Evolutionary conservation across 2,888 invertebrate species (phyloP).

Genomic region (Drosophila neotestacea): DNA sequence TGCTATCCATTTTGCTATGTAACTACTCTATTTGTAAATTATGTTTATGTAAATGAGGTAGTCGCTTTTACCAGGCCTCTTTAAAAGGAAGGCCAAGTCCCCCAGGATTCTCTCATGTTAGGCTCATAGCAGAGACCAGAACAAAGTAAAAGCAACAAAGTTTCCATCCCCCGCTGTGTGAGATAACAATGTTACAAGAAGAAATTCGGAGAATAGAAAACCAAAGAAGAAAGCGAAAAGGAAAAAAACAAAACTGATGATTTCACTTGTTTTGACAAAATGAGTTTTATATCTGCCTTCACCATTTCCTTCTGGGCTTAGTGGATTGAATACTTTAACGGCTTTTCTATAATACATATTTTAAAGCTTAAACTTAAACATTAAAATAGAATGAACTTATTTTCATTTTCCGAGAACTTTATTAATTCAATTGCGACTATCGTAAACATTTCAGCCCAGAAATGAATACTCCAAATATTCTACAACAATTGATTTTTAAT

Average conservation of each 20-base stretch:
- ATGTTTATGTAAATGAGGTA: conserved; percentile 81
- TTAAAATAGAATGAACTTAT: not conserved
- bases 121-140: conserved; percentile 23
- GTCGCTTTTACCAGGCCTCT: conserved; percentile 50
- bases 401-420: not conserved
- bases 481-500: conserved; percentile 51
- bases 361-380: conserved; percentile 34
- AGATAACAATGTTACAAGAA: conserved; percentile 53
- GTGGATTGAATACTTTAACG: conserved; percentile 19
- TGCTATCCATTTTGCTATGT: conserved; percentile 56
- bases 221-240: conserved; percentile 10
- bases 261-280: conserved; percentile 74
- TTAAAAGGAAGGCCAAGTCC: conserved; percentile 43
- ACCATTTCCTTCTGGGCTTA: conserved; percentile 12
- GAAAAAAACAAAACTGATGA: conserved; percentile 69
- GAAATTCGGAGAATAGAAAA: conserved; percentile 10
- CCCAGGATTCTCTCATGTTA: conserved; percentile 34
- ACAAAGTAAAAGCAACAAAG: conserved; percentile 61
- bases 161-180: conserved; percentile 63
- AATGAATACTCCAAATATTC: conserved; percentile 2
- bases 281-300: conserved; percentile 61
- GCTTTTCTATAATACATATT: not conserved
- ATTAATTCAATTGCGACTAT: conserved; percentile 2
- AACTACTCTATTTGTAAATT: conserved; percentile 82
- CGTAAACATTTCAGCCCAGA: conserved; percentile 3